Conservation (phyloP, 2,888 invertebrate species). For the Morinoia aosen region DNA sequence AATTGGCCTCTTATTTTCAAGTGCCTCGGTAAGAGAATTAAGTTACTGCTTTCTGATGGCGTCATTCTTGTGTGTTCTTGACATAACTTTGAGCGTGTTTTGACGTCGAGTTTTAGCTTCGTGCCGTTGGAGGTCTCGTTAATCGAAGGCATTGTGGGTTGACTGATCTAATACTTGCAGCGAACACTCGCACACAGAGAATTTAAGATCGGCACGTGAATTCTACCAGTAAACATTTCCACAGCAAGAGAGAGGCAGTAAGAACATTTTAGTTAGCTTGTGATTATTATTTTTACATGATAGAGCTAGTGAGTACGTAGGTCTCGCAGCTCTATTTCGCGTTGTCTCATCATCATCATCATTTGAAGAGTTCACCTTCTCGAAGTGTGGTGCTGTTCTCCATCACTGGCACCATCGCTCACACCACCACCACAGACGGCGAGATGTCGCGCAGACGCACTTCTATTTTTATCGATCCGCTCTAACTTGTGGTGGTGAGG, state of each 20-base stretch:
- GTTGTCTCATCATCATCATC: neutral
- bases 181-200: neutral
- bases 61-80: neutral
- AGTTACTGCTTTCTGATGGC: neutral
- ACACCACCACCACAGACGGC: neutral
- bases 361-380: constrained; percentile 10
- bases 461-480: constrained; percentile 17
- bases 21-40: neutral
- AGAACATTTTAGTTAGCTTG: neutral
- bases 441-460: constrained; percentile 12
- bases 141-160: neutral
- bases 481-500: neutral
- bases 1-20: neutral
- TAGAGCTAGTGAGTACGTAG: neutral
- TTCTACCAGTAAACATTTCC: neutral
- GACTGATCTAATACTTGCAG: neutral
- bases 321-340: neutral
- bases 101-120: neutral
- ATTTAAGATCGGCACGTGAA: neutral
- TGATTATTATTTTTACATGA: neutral
- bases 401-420: neutral
- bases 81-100: neutral
- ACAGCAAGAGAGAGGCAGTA: neutral
- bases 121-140: neutral
- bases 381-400: neutral